Percentiles rank a stretch among this genome's conserved stretches.
Conservation (phyloP, 2,888 invertebrate species). For the Microdon myrmicae region DNA sequence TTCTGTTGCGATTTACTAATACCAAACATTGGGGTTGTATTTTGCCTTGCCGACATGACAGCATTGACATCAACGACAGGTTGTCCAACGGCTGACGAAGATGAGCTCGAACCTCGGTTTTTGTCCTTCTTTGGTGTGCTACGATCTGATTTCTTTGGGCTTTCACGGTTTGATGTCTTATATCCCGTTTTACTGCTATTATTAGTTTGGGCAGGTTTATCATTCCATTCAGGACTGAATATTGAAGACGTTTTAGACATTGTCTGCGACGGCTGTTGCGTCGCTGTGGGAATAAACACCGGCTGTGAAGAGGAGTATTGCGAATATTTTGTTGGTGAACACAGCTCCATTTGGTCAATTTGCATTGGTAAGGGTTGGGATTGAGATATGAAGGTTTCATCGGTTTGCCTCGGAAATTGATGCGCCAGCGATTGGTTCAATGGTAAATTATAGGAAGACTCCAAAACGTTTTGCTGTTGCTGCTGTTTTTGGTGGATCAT, state of each 20-base stretch:
- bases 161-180: constrained; percentile 57
- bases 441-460: constrained; percentile 54
- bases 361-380: constrained; percentile 27
- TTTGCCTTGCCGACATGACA: constrained; percentile 15
- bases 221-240: constrained; percentile 66
- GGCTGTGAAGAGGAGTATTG: constrained; percentile 36
- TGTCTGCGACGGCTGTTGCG: constrained; percentile 48
- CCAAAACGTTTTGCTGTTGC: constrained; percentile 51
- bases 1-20: constrained; percentile 34
- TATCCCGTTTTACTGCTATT: constrained; percentile 39
- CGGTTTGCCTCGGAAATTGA: constrained; percentile 41
- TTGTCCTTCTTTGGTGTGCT: constrained; percentile 64
- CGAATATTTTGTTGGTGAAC: constrained; percentile 55
- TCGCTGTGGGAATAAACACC: constrained; percentile 43
- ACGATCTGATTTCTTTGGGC: constrained; percentile 62
- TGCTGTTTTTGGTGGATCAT: constrained; percentile 55
- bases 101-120: constrained; percentile 54
- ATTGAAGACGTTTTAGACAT: constrained; percentile 58
- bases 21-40: constrained; percentile 18
- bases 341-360: constrained; percentile 55
- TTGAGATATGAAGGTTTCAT: constrained; percentile 23
- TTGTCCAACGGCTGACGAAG: constrained; percentile 24
- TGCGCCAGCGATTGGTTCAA: constrained; percentile 40
- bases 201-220: constrained; percentile 55
- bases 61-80: constrained; percentile 27